Evolutionary conservation across 2,113 vertebrate species (phyloP).

Genomic region (Manacus vitellinus): DNA sequence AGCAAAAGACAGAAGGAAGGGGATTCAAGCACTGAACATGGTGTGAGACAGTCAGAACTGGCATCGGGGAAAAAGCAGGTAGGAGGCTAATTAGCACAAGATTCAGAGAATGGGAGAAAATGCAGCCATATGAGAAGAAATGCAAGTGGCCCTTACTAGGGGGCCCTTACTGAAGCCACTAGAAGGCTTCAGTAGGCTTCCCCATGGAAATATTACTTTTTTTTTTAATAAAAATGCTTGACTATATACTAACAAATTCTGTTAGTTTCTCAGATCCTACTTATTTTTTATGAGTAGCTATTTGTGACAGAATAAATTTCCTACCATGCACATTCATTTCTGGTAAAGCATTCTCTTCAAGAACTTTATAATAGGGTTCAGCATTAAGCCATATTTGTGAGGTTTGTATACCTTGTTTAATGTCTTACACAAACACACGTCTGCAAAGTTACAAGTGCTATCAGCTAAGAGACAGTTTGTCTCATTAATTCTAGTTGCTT

Average conservation of each 20-base stretch:
- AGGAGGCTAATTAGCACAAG: slow-evolving; percentile 52
- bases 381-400: not conserved
- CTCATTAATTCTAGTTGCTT: not conserved
- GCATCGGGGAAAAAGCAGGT: slow-evolving; percentile 43
- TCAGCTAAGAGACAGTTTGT: not conserved
- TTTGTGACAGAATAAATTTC: not conserved
- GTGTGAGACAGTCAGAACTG: slow-evolving; percentile 58
- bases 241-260: not conserved
- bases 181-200: not conserved
- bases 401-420: not conserved
- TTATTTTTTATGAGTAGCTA: not conserved
- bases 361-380: not conserved
- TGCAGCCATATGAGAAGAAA: not conserved
- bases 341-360: not conserved
- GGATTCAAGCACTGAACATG: slow-evolving; percentile 10
- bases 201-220: not conserved
- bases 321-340: not conserved
- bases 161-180: no score
- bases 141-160: not conserved
- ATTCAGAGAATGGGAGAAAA: slow-evolving; percentile 26
- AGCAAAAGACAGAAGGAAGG: slow-evolving; percentile 61
- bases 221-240: not conserved
- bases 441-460: not conserved
- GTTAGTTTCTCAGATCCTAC: not conserved
- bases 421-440: not conserved